phyloP scores from a whole-genome alignment of 1,140 invertebrate genomes.

The Fopius arisanus region DNA sequence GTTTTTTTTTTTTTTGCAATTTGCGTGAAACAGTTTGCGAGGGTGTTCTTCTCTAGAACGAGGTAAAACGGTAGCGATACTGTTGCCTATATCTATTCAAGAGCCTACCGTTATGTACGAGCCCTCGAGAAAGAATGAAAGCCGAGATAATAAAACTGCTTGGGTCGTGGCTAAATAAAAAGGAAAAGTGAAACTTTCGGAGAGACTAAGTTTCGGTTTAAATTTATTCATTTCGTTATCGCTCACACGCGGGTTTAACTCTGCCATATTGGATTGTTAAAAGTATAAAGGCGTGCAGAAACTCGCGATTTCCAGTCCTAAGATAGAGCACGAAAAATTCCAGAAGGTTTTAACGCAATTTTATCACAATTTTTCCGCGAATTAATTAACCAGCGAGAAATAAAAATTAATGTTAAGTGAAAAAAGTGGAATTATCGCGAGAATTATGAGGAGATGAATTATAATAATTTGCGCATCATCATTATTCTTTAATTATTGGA shows the following conservation, averaged over 20 bases:
- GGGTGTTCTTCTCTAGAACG: neutral
- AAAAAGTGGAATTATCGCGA: neutral
- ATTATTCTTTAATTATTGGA: no score
- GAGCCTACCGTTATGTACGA: constrained; percentile 1
- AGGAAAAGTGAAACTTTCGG: neutral
- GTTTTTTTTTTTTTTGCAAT: neutral
- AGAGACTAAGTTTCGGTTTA: constrained; percentile 5
- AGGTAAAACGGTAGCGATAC: constrained; percentile 7
- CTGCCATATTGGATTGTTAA: constrained; percentile 10
- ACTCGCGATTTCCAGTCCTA: neutral
- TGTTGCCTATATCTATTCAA: constrained; percentile 1
- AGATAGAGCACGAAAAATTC: constrained; percentile 5
- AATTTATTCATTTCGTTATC: constrained; percentile 18
- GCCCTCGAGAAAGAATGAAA: constrained; percentile 10
- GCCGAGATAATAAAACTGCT: constrained; percentile 16
- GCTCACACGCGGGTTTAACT: neutral
- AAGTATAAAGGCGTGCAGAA: neutral
- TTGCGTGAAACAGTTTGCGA: neutral
- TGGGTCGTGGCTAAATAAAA: neutral
- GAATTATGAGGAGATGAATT: neutral
- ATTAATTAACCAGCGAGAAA: neutral
- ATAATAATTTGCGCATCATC: neutral
- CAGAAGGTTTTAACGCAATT: neutral
- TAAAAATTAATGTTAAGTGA: neutral
- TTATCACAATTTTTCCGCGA: neutral